Evolutionary conservation across 2,113 vertebrate genomes (phyloP), one percentile per base, ranked within the genome.

Genomic region (Vulpes vulpes): DNA sequence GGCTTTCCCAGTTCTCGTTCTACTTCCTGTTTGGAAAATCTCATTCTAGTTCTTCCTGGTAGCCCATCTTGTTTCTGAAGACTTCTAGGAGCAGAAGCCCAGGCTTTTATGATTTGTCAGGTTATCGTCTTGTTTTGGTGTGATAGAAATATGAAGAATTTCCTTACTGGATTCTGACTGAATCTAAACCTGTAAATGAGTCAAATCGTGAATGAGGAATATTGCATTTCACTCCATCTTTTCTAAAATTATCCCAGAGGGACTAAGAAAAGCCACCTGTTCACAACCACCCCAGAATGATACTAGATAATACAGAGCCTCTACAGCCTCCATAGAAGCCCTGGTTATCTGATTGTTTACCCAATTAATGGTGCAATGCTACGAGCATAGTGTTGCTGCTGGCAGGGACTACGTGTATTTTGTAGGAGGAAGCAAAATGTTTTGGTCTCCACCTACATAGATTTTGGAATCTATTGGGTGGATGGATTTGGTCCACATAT

Each of bases 141-240:
- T 94, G 65, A 89, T 73, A 55, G 35, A 95, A 95, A 84, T 80
- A 22, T 79, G 69, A 92, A 95, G 57, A 95, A 73, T 79, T 94
- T 95, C 60, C 59, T 16, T 64, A 35, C 19, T 95, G 57, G 38
- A 94, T 81, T 92, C 76, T 74, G 71, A 74, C 38, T 43, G 71
- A 43, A 74, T 14, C 6, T 81, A n/a, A 96, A 88, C 22, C 16
- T 89, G 19, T 82, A 35, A 35, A 25, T 59, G 60, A 91, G 38
- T 94, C 38, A 91, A 32, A 60, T 86, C n/a, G 38, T 49, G 59
- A 91, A 57, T 74, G 27, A 83, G 67, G 57, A 60, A 30, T 57
- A 17, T 73, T 38, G n/a, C n/a, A 16, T 73, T 82, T 79, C 51
- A 20, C 38, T 83, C 43, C 69, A 15, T 64, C 20, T 15, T 92